Base-by-base conservation (phyloP, 1,140 invertebrate genomes). In the Anagrus nilaparvatae region DNA sequence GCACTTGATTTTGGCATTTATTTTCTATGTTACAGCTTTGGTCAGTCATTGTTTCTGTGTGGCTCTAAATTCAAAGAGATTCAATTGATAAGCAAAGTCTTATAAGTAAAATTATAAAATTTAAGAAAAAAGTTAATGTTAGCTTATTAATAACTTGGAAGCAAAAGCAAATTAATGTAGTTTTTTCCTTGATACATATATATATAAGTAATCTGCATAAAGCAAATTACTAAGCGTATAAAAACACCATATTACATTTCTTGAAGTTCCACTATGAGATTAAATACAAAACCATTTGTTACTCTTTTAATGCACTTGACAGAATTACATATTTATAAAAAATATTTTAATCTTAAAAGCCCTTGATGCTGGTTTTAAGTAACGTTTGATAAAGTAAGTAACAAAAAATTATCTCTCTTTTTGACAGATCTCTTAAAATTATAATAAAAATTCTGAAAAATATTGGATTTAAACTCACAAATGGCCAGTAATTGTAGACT, bases 151-250 rank as follows among this genome's bases (percentile, higher is more conserved):
- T n/a, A 27, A n/a, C n/a, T n/a, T n/a, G n/a, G n/a, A n/a, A n/a
- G n/a, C n/a, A n/a, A n/a, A n/a, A n/a, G n/a, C 24, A 27, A 27
- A 8, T 27, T 27, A 6, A 27, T 7, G 24, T 27, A 8, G 12
- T 27, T 27, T 27, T 7, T n/a, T 6, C 24, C 6, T 7, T n/a
- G 12, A 21, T 23, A 12, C 25, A 35, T 14, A 31, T 23, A 9
- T 17, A 67, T 67, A 67, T 67, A 66, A 67, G 53, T 59, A 64
- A 60, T 50, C 19, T 29, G 43, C 44, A 65, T 60, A 67, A 67
- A 56, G 60, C 45, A 54, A 39, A n/a, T 44, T 55, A 61, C 41
- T 45, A 42, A 58, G 56, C 60, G 52, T 64, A 55, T 53, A 56
- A 55, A 46, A 54, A 33, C 37, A 50, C 45, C 40, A 43, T 61